Evolutionary conservation across 1,140 invertebrate genomes (phyloP).

Genomic region (Nasonia giraulti): DNA sequence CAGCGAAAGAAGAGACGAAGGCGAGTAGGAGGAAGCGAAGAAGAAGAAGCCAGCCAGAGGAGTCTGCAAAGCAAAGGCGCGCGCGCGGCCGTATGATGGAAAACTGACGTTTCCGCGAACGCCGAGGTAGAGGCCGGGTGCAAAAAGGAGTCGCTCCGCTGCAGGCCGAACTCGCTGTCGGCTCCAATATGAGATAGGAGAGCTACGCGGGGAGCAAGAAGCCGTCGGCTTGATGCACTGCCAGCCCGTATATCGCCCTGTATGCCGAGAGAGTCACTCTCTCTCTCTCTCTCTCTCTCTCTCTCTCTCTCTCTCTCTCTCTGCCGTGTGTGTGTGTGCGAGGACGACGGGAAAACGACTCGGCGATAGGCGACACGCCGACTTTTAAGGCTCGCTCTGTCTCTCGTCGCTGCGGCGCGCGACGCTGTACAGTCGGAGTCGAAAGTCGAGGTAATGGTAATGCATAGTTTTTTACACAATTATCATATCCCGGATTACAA

Average conservation of each 20-base stretch:
- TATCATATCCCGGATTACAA: too few relatives aligned
- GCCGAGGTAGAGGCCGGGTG: not conserved
- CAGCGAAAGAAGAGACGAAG: not conserved
- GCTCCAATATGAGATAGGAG: not conserved
- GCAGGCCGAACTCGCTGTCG: not conserved
- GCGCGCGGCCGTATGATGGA: not conserved
- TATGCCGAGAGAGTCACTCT: not conserved
- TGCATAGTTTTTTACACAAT: not conserved
- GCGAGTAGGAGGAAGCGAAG: not conserved
- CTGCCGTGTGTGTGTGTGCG: not conserved
- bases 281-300: not conserved
- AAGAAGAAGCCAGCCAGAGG: not conserved
- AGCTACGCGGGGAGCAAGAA: constrained; percentile 14
- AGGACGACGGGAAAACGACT: not conserved
- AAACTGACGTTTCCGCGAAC: constrained; percentile 38
- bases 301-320: not conserved
- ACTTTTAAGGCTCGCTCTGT: not conserved
- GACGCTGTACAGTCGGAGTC: not conserved
- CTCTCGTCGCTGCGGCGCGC: not conserved
- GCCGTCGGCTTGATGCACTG: constrained; percentile 44
- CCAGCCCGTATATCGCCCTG: constrained; percentile 13
- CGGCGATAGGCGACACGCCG: not conserved
- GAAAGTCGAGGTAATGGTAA: constrained; percentile 21
- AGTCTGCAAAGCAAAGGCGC: not conserved
- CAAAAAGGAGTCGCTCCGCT: constrained; percentile 13